Conservation (phyloP, 1,140 invertebrate genomes). For the Panagrolaimus sp. region DNA sequence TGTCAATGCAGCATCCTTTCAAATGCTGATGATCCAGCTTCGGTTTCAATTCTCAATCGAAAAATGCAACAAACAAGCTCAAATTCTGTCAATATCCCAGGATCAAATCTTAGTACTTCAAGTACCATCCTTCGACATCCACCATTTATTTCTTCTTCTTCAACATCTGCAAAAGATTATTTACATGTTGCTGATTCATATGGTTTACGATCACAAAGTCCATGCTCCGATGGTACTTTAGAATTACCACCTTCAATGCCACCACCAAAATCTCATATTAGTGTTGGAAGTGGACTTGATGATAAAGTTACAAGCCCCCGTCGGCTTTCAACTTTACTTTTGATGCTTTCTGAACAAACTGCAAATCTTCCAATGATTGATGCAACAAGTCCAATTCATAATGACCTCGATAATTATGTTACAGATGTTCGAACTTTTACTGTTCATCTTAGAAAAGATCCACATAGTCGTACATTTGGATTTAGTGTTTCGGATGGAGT, state of each 20-base stretch:
- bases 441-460: conserved; percentile 79
- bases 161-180: neutral
- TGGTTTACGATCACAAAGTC: conserved; percentile 25
- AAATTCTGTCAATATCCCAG: neutral
- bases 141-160: neutral
- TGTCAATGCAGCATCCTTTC: conserved; percentile 19
- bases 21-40: neutral
- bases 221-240: conserved; percentile 13
- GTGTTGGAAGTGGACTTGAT: neutral
- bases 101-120: conserved; percentile 9
- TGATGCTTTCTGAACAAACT: conserved; percentile 15
- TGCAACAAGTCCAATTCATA: neutral
- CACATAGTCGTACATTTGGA: conserved; percentile 85
- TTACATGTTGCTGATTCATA: neutral
- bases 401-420: conserved; percentile 9
- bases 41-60: neutral
- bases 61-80: neutral
- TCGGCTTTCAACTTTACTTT: conserved; percentile 14
- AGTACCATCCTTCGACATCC: conserved; percentile 24
- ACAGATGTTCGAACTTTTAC: conserved; percentile 61
- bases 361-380: conserved; percentile 23
- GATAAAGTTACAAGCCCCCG: conserved; percentile 2
- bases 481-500: conserved; percentile 85
- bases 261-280: conserved; percentile 23
- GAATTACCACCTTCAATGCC: conserved; percentile 34